Conservation (phyloP, 2,797 vertebrate genomes). For the Momotus momota region DNA sequence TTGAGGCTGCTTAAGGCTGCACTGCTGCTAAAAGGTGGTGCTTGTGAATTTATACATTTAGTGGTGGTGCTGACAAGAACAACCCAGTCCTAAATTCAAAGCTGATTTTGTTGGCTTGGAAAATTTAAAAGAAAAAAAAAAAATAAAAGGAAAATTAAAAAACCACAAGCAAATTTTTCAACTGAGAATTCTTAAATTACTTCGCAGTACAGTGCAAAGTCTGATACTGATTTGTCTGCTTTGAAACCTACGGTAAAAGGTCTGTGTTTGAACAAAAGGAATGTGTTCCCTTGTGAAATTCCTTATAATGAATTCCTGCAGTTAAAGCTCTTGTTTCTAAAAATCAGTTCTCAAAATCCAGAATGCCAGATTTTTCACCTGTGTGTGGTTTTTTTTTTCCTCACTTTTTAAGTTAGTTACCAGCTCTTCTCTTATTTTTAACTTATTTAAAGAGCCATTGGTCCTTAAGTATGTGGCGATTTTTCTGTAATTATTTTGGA, state of each 20-base stretch:
- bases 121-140: not conserved
- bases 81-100: not conserved
- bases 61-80: not conserved
- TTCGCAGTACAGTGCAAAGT: not conserved
- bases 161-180: not conserved
- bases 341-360: not conserved
- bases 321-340: not conserved
- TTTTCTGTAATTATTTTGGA: not conserved
- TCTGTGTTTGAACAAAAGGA: not conserved
- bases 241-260: not conserved
- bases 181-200: not conserved
- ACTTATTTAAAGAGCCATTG: not conserved
- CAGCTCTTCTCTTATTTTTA: not conserved
- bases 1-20: not conserved
- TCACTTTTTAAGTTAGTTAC: not conserved
- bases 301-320: not conserved
- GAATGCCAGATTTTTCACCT: not conserved
- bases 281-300: not conserved
- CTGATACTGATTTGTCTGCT: not conserved
- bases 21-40: not conserved
- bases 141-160: not conserved
- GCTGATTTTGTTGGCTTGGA: not conserved
- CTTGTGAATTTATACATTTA: rapidly evolving
- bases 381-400: not conserved
- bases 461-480: not conserved